Conservation (phyloP, 2,888 invertebrate genomes). For the Disparrhopalites patrizii region DNA sequence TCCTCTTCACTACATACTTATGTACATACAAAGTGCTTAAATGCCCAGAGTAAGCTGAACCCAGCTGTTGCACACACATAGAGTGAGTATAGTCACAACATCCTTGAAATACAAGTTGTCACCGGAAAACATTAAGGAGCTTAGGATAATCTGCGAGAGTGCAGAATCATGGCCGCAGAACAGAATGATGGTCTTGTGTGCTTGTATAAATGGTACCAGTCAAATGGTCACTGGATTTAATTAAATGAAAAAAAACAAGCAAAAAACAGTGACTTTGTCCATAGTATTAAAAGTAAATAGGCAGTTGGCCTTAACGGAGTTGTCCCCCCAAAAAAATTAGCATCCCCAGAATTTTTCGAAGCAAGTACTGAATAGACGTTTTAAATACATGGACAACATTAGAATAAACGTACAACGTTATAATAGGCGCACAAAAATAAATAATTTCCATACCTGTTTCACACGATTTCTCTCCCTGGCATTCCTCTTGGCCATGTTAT, state of each 20-base stretch:
- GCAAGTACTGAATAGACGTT: background rate
- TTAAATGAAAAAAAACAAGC: background rate
- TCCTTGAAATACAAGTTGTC: too few relatives aligned
- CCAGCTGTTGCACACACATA: slow-evolving; percentile 18
- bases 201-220: too few relatives aligned
- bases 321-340: background rate
- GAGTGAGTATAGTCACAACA: too few relatives aligned
- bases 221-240: background rate
- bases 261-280: background rate
- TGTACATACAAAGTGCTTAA: too few relatives aligned
- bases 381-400: background rate
- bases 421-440: background rate
- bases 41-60: too few relatives aligned
- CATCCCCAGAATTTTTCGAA: background rate
- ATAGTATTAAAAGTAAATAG: background rate
- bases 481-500: slow-evolving; percentile 77
- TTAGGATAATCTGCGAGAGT: slow-evolving; percentile 2
- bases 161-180: background rate
- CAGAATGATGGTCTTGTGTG: too few relatives aligned
- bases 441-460: slow-evolving; percentile 50
- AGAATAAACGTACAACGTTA: background rate
- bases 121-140: slow-evolving; percentile 11
- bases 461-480: slow-evolving; percentile 85
- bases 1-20: too few relatives aligned
- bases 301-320: background rate